Percentiles rank a stretch among this genome's conserved stretches.
Conservation (phyloP, 2,888 invertebrate genomes). For the Hypercompe scribonia region DNA sequence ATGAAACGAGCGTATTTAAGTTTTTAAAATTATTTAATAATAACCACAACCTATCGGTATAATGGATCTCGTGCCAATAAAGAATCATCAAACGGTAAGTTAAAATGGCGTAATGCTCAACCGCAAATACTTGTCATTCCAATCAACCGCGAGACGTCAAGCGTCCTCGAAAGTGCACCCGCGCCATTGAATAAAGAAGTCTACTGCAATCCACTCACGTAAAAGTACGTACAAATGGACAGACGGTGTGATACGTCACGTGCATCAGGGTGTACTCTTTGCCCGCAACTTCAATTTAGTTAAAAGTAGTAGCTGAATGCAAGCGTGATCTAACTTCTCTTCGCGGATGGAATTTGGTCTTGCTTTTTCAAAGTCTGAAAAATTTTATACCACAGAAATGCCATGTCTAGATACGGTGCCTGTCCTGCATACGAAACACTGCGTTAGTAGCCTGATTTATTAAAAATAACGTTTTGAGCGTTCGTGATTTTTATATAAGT, state of each 20-base stretch:
- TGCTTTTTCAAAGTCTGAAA: conserved; percentile 59
- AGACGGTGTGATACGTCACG: conserved; percentile 76
- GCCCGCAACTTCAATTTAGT: conserved; percentile 82
- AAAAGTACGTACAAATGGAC: conserved; percentile 71
- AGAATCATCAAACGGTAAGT: conserved; percentile 37
- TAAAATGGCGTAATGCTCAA: conserved; percentile 35
- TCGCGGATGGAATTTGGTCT: conserved; percentile 63
- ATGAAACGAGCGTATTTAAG: conserved; percentile 17
- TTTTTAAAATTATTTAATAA: conserved; percentile 13
- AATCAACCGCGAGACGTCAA: conserved; percentile 58
- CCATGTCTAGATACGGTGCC: conserved; percentile 47
- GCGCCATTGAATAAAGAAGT: conserved; percentile 63
- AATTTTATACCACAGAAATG: conserved; percentile 61
- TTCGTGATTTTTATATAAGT: conserved; percentile 19
- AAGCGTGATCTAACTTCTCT: conserved; percentile 72
- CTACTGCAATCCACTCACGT: conserved; percentile 77
- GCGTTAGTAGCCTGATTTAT: conserved; percentile 19
- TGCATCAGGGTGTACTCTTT: conserved; percentile 70
- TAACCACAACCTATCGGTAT: conserved; percentile 16
- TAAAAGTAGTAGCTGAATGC: conserved; percentile 81
- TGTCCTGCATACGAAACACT: conserved; percentile 34
- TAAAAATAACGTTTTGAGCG: conserved; percentile 33
- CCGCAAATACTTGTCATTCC: conserved; percentile 68
- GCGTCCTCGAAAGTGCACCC: conserved; percentile 64
- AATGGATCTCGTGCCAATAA: conserved; percentile 39